A percentile compares a stretch with the other conserved stretches of the same genome.
These are phyloP conservation scores for Chaetura pelagica DNA, from an alignment of 2,113 vertebrate genomes.

Conservation along the genomic window DNA sequence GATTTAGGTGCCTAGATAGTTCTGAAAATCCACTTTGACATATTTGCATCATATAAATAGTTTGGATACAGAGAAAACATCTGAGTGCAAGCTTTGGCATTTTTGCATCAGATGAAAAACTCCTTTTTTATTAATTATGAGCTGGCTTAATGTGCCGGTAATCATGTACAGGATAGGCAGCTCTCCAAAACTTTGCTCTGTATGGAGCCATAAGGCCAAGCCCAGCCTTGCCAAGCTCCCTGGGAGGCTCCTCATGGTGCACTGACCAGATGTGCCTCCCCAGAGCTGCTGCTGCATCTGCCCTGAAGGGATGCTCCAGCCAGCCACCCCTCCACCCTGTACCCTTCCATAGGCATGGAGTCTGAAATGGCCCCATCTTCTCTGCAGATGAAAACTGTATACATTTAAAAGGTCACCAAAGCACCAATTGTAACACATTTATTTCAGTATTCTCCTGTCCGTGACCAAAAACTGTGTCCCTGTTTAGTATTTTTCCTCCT, in stretches of 20 bases:
- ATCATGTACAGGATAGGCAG: not conserved
- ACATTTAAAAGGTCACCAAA: not conserved
- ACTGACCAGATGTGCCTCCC: not conserved
- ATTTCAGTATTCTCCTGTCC: not conserved
- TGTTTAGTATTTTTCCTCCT: not conserved
- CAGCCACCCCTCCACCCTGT: not conserved
- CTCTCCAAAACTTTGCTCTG: not conserved
- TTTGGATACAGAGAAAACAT: not conserved
- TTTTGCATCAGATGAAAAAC: not conserved
- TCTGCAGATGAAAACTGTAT: not conserved
- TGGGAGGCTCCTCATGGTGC: not conserved
- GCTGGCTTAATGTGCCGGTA: not conserved
- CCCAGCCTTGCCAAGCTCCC: not conserved
- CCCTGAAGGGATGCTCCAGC: not conserved
- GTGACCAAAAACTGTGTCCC: not conserved
- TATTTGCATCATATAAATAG: not conserved
- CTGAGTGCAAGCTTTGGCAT: not conserved
- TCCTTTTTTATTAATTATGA: not conserved
- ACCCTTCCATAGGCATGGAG: fast-evolving
- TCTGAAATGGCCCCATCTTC: not conserved
- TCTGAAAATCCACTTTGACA: not conserved
- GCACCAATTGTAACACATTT: not conserved
- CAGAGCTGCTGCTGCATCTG: not conserved
- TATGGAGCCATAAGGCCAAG: not conserved
- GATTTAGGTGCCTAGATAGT: not conserved